A percentile compares a stretch with the other conserved stretches of the same genome.
phyloP scores from a whole-genome alignment of 1,140 invertebrate species.

The Tetramorium parvispinum region DNA sequence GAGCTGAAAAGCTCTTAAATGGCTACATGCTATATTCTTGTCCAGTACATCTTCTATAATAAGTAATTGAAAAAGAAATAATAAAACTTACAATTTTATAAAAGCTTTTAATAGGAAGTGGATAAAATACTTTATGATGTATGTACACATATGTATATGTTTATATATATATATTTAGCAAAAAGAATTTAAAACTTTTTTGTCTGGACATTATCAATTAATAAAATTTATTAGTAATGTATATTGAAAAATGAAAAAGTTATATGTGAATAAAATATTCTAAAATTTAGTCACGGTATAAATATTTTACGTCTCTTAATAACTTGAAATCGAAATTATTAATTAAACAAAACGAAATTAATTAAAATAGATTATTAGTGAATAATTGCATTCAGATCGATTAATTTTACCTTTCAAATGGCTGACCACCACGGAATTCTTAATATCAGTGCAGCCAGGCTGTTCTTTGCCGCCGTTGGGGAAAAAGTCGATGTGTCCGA shows the following conservation, averaged over 20 bases:
- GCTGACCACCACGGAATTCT: constrained; percentile 85
- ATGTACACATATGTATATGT: too few species aligned
- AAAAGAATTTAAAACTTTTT: not conserved
- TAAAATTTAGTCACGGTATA: not conserved
- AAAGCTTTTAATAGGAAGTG: not conserved
- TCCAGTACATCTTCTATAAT: constrained; percentile 79
- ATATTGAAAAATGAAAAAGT: not conserved
- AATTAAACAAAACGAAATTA: not conserved
- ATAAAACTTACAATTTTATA: not conserved
- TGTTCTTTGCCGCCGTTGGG: constrained; percentile 91
- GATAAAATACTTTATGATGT: not conserved
- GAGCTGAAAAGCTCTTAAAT: constrained; percentile 89
- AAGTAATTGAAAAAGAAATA: not conserved
- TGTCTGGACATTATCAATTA: not conserved
- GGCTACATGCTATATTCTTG: constrained; percentile 90
- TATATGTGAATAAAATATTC: not conserved
- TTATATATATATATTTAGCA: not conserved
- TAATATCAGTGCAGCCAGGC: constrained; percentile 88
- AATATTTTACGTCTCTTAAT: not conserved
- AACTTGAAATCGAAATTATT: not conserved
- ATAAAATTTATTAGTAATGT: not conserved
- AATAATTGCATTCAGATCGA: not conserved
- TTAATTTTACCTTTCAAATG: constrained; percentile 81
- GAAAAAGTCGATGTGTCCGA: constrained; percentile 91
- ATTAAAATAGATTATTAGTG: not conserved